These are phyloP conservation scores for Rattus rattus DNA, from an alignment of 2,113 vertebrate genomes.

Conservation along the genomic window DNA sequence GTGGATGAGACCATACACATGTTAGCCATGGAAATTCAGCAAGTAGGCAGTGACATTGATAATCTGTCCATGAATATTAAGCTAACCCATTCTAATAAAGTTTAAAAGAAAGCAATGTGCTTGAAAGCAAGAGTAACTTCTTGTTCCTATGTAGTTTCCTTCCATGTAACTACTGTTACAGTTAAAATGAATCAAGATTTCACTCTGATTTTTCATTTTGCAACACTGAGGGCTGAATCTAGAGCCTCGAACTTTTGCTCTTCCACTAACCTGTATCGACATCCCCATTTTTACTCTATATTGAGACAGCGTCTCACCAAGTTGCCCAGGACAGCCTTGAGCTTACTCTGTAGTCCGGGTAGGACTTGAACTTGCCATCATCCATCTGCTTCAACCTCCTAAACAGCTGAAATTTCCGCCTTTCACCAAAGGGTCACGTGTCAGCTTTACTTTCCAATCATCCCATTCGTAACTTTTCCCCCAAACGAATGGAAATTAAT, in stretches of 20 bases:
- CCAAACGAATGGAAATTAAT: slow-evolving; percentile 23
- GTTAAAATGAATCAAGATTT: slow-evolving; percentile 31
- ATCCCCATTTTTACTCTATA: not conserved
- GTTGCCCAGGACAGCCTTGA: not conserved
- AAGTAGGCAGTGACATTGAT: slow-evolving; percentile 3
- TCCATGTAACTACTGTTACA: slow-evolving; percentile 18
- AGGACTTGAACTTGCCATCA: not conserved
- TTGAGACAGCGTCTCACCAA: not conserved
- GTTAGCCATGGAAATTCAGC: slow-evolving; percentile 10
- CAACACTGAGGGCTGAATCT: not conserved
- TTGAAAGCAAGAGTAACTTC: slow-evolving; percentile 17
- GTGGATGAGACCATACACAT: slow-evolving; percentile 16
- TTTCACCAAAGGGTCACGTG: not conserved
- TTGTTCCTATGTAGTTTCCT: not conserved
- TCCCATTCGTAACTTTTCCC: not conserved
- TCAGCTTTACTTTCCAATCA: slow-evolving; percentile 17
- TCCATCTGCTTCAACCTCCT: not conserved
- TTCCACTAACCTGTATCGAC: not conserved
- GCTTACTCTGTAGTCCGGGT: not conserved
- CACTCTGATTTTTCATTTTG: not conserved
- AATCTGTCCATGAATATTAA: not conserved
- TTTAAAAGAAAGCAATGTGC: not conserved
- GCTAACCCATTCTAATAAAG: not conserved
- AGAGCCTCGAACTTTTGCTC: not conserved
- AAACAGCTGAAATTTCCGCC: not conserved